Conservation (phyloP, 2,888 invertebrate genomes). For the Axea sp. region DNA sequence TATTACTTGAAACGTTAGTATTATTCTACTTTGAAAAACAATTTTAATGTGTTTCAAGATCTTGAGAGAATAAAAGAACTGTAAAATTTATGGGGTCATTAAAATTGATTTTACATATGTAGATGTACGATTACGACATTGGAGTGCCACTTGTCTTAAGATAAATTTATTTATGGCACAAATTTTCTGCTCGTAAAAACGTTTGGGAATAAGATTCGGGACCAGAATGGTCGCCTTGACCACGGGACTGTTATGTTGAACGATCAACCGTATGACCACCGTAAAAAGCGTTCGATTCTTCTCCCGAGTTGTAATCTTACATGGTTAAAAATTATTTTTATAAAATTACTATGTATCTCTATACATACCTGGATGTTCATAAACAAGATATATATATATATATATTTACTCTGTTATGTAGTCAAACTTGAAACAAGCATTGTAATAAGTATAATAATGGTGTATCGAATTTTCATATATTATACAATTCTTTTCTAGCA, state of each 20-base stretch:
- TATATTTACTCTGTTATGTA: too few species aligned
- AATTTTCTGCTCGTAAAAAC: slow-evolving; percentile 21
- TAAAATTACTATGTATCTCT: too few species aligned
- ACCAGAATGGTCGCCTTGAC: slow-evolving; percentile 35
- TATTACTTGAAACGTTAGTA: too few species aligned
- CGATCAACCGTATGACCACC: slow-evolving; percentile 1
- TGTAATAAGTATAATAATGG: too few species aligned
- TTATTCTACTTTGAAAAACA: neutral
- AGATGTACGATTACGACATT: slow-evolving; percentile 6
- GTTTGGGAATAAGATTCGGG: slow-evolving; percentile 31
- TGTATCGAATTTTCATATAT: too few species aligned
- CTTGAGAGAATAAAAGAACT: neutral
- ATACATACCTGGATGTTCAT: too few species aligned
- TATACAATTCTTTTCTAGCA: too few species aligned
- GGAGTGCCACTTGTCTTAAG: slow-evolving; percentile 1
- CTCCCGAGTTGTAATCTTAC: too few species aligned
- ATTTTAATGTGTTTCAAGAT: neutral
- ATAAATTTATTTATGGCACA: slow-evolving; percentile 1
- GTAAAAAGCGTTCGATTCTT: too few species aligned
- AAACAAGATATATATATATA: too few species aligned
- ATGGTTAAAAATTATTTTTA: too few species aligned
- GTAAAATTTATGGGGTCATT: slow-evolving; percentile 17
- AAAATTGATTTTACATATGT: slow-evolving; percentile 15
- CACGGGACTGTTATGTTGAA: slow-evolving; percentile 10
- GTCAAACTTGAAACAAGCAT: too few species aligned